Conservation (phyloP, 2,888 invertebrate genomes). For the Oscheius sp. region DNA sequence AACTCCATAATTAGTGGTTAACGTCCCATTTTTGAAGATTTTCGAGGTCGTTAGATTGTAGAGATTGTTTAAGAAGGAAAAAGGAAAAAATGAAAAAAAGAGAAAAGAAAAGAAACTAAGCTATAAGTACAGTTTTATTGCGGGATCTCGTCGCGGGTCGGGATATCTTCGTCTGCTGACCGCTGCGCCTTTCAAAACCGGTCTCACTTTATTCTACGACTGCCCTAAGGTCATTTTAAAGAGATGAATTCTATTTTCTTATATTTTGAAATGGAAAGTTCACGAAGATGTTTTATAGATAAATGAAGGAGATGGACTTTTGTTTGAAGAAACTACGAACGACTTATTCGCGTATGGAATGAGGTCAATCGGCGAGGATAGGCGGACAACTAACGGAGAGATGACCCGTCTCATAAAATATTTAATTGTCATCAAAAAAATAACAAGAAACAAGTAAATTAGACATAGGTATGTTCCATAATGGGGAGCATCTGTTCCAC, state of each 20-base stretch:
- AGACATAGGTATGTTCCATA: slow-evolving; percentile 39
- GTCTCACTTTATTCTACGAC: background rate
- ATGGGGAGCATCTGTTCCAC: slow-evolving; percentile 54
- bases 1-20: background rate
- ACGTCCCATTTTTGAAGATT: background rate
- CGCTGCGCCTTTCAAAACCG: background rate
- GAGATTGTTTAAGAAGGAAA: background rate
- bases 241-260: too few relatives aligned
- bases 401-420: background rate
- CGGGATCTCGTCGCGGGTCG: background rate
- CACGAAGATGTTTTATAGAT: too few relatives aligned
- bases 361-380: slow-evolving; percentile 4
- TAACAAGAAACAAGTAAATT: background rate
- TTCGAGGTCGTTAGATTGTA: background rate
- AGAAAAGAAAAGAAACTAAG: background rate
- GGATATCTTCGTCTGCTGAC: background rate
- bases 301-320: too few relatives aligned
- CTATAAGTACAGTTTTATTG: slow-evolving; percentile 1
- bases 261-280: too few relatives aligned
- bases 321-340: too few relatives aligned
- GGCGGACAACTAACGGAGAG: slow-evolving; percentile 3
- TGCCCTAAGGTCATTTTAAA: background rate
- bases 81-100: background rate
- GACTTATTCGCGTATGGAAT: background rate
- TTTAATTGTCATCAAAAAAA: background rate